Evolutionary conservation across 2,888 invertebrate genomes (phyloP), one percentile per base, ranked within the genome.

Genomic region (Dendrolimus houi): DNA sequence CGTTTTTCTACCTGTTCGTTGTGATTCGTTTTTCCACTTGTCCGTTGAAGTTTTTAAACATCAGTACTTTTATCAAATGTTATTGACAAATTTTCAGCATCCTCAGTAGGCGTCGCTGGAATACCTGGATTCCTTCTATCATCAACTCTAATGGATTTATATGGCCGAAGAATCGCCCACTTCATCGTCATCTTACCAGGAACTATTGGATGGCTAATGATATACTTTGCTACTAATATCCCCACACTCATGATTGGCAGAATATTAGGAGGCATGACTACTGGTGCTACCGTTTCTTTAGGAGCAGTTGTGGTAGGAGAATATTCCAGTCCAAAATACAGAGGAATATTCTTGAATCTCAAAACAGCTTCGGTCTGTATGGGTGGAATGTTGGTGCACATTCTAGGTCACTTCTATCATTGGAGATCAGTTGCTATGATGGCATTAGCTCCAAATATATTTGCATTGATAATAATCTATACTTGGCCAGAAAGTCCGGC

Each of bases 401-500:
- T 73, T 9, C 8, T 71, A 13, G 69, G 65, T 3, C 60, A 66
- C 14, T 70, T 58, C 17, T 62, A 62, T 8, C 56, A 66, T 40
- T 76, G 75, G 75, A 66, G 69, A 52, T 71, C 67, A 0, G 64
- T 74, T 13, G 63, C 72, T 0, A 55, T 75, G 6, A 58, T 64
- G 0, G 57, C 64, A 8, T 42, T 69, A 74, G n/a, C 55, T 1
- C 71, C 73, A 1, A 58, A 61, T 7, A 13, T 64, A 1, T 0
- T 66, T 0, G 56, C 63, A 12, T 8, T 70, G 1, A 6, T 60
- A 0, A 64, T 71, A 6, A 55, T 64, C 8, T 68, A 8, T 55
- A 70, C 70, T 0, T 73, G 73, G 73, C 70, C 70, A 0, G 73
- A 72, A 41, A 71, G 70, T 40, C 70, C 73, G 1, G 61, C 69